A percentile compares a stretch with the other conserved stretches of the same genome.
phyloP scores from a whole-genome alignment of 2,888 invertebrate species.

The Chrysotoxum bicinctum region DNA sequence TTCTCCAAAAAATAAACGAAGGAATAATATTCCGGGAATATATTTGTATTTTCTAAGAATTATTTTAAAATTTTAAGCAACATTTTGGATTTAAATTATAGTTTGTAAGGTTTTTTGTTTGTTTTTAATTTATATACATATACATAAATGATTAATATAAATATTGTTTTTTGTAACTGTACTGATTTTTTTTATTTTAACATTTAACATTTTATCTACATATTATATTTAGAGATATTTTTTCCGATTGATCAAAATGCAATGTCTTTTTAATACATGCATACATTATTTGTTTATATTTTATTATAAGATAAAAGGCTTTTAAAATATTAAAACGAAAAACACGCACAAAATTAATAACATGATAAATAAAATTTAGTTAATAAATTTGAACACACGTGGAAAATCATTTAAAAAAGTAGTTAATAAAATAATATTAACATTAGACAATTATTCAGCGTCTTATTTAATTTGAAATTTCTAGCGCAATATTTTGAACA shows the following conservation, averaged over 20 bases:
- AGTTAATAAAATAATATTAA: conserved; percentile 40
- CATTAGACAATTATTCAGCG: conserved; percentile 17
- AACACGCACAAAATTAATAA: conserved; percentile 49
- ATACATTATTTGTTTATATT: background rate
- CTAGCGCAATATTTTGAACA: background rate
- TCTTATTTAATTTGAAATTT: background rate
- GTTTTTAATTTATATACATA: conserved; percentile 38
- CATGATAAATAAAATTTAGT: conserved; percentile 30
- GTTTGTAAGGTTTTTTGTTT: conserved; percentile 63
- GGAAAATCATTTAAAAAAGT: conserved; percentile 22
- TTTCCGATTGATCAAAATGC: conserved; percentile 5
- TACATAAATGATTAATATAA: conserved; percentile 44
- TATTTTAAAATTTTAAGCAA: conserved; percentile 33
- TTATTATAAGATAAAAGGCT: conserved; percentile 38
- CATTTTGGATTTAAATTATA: conserved; percentile 37
- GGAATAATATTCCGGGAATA: conserved; percentile 62
- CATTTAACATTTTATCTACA: conserved; percentile 35
- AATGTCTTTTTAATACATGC: background rate
- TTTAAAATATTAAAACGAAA: conserved; percentile 34
- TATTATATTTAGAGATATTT: background rate
- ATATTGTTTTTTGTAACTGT: conserved; percentile 61
- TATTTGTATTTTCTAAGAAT: conserved; percentile 45
- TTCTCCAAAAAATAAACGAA: conserved; percentile 48
- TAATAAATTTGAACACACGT: conserved; percentile 36
- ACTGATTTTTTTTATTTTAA: conserved; percentile 63